Conservation (phyloP, 2,113 vertebrate species). For the Microcebus ravelobensis region DNA sequence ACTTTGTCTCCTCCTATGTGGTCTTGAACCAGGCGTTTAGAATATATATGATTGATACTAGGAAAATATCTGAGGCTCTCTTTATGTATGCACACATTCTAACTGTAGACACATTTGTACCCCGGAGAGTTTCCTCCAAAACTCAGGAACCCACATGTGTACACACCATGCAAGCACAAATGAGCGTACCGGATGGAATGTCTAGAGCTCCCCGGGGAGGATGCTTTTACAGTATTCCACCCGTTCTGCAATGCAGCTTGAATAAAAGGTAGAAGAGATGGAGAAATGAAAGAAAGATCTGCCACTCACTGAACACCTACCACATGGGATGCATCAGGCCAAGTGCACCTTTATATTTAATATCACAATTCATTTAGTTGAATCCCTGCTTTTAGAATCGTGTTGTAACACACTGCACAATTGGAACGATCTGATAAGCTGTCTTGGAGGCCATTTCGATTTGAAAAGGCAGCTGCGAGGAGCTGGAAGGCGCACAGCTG, state of each 20-base stretch:
- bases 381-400: constrained; percentile 62
- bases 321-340: background rate
- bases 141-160: background rate
- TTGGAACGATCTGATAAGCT: constrained; percentile 67
- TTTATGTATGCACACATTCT: background rate
- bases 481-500: constrained; percentile 86
- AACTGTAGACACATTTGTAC: background rate
- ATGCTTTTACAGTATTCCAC: background rate
- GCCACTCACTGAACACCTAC: background rate
- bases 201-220: background rate
- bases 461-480: constrained; percentile 80
- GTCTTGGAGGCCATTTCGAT: constrained; percentile 73
- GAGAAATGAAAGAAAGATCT: constrained; percentile 60
- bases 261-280: constrained; percentile 30
- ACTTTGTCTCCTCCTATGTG: background rate
- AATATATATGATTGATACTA: background rate
- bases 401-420: constrained; percentile 63
- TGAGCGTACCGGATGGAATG: background rate
- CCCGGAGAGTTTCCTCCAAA: background rate
- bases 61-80: background rate
- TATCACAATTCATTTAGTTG: background rate
- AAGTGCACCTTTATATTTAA: background rate
- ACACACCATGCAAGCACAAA: background rate
- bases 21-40: background rate
- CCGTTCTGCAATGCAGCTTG: background rate